Evolutionary conservation across 2,113 vertebrate species (phyloP).

Genomic region (Meleagris gallopavo): DNA sequence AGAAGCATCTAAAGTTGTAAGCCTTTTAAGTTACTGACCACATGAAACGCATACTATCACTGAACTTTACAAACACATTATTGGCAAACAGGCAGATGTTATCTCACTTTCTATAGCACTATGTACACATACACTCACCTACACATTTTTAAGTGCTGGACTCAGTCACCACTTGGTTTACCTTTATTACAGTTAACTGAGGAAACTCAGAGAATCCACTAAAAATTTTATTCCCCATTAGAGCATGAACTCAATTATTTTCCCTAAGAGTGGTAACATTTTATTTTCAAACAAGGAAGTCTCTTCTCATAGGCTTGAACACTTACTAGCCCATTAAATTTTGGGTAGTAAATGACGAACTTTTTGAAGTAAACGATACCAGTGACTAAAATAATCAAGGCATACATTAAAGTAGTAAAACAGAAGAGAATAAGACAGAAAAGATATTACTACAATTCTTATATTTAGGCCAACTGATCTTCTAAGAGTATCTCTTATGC

Average conservation of each 20-base stretch:
- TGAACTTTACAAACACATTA: neutral
- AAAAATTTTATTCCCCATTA: neutral
- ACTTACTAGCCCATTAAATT: conserved; percentile 16
- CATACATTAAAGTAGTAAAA: conserved; percentile 51
- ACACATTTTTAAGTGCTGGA: fast-evolving
- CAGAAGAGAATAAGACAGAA: conserved; percentile 8
- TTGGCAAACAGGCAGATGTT: neutral
- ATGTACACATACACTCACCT: fast-evolving
- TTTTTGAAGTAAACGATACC: conserved; percentile 7
- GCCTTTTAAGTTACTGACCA: neutral
- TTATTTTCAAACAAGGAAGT: neutral
- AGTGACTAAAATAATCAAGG: conserved; percentile 61
- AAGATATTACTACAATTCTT: conserved; percentile 46
- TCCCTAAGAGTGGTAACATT: neutral
- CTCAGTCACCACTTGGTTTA: neutral
- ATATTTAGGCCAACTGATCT: conserved; percentile 61
- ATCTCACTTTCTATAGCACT: neutral
- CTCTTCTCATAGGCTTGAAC: neutral
- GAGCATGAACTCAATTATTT: neutral
- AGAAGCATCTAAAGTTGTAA: neutral
- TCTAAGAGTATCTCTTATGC: conserved; percentile 51
- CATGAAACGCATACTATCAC: neutral
- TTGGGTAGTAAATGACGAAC: neutral
- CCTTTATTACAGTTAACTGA: neutral
- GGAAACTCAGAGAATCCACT: neutral